Percentiles rank a stretch among this genome's conserved stretches.
Conservation (phyloP, 1,140 invertebrate species). For the Hirudo medicinalis region DNA sequence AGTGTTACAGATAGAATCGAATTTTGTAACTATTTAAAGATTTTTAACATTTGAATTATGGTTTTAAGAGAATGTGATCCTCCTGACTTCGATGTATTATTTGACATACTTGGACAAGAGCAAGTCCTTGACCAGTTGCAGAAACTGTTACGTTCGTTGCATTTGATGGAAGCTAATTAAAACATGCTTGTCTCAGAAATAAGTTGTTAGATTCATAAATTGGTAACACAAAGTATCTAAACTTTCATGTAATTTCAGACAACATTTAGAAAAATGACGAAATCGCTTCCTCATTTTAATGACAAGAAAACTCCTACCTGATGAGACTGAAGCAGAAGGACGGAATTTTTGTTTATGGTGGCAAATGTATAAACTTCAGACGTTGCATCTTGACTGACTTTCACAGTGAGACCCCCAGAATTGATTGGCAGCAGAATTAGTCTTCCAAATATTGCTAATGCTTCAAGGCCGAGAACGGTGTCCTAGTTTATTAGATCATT, state of each 20-base stretch:
- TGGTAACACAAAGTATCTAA: too few relatives aligned
- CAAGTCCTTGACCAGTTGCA: not conserved
- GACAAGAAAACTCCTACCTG: not conserved
- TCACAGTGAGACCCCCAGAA: not conserved
- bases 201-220: too few relatives aligned
- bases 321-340: not conserved
- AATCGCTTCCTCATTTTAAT: too few relatives aligned
- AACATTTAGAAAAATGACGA: too few relatives aligned
- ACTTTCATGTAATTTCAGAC: too few relatives aligned
- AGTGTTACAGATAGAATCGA: too few relatives aligned
- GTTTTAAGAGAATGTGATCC: too few relatives aligned
- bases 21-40: too few relatives aligned
- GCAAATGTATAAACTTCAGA: not conserved
- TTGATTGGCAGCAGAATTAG: not conserved
- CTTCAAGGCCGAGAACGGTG: slow-evolving; percentile 1
- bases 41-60: too few relatives aligned
- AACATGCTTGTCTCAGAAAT: too few relatives aligned
- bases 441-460: not conserved
- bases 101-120: not conserved
- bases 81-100: too few relatives aligned
- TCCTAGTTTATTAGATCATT: not conserved
- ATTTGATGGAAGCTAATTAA: not conserved
- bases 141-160: not conserved
- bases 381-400: not conserved
- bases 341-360: not conserved